Base-by-base conservation (phyloP, 1,140 invertebrate genomes). In the Hestina assimilis region DNA sequence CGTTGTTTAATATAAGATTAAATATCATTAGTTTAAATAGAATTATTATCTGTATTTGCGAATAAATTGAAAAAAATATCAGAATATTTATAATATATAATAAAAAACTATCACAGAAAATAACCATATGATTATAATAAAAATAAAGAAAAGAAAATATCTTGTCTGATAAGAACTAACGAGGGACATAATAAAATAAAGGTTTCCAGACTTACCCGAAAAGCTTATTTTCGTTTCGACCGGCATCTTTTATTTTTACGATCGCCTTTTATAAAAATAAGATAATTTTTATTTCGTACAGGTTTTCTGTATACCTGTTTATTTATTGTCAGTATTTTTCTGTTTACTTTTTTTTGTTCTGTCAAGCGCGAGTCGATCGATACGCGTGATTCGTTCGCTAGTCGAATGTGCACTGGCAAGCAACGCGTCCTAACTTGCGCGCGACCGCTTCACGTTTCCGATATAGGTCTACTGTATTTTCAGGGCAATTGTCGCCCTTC, bases 221-320 rank as follows among this genome's bases (percentile, higher is more conserved):
- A 87, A 87, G 71, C 83, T 83, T 52, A 87, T 87, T 83, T 75
- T 87, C 42, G 82, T 87, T 79, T 87, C 83, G 57, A 82, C 82
- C 59, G 83, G 83, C 83, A 87, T 87, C 45, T 73, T 80, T 8
- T 21, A 8, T 28, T 28, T 43, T 24, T 7, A 26, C 12, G 15
- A 14, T 20, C 24, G 23, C 9, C 6, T 50, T 24, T 15, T 19
- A 28, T n/a, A 9, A 15, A 15, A 7, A 2, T 6, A 15, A 35
- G 12, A 14, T 6, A 35, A 35, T 7, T 2, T 28, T 28, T 4
- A 28, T n/a, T n/a, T n/a, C n/a, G 26, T 17, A 35, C 8, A 7
- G 3, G 8, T 35, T 35, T 15, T 4, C 2, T 41, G 7, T 11
- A 20, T 23, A 14, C n/a, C 45, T 47, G 7, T 41, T 21, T 50